Evolutionary conservation across 2,797 vertebrate species (phyloP), one percentile per base, ranked within the genome.

Genomic region (Sebastes cheni): DNA sequence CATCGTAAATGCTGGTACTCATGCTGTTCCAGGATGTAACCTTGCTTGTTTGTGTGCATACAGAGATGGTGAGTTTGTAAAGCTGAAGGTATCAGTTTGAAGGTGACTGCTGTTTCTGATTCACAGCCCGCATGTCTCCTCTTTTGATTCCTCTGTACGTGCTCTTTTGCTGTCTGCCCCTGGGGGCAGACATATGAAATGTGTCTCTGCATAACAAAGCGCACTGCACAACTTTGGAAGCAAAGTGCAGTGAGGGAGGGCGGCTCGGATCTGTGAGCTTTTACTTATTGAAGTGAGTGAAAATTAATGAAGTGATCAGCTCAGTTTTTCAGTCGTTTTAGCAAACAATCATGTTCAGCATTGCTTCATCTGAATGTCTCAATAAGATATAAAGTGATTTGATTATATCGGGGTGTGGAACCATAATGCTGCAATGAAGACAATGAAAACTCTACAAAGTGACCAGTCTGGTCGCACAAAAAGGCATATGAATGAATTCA

Each of bases 71-170:
- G 72, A 81, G 73, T 6, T 52, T 60, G 74, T 46, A 73, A 69
- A 77, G 80, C 62, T 55, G 27, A 78, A 73, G 66, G 72, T 71
- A 66, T 61, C 32, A 42, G 86, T 83, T 77, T 88, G 76, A 90
- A 91, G 88, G 88, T 87, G 84, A 87, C 76, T 85, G 71, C 62
- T 66, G 64, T 80, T 88, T 90, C 75, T 75, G 74, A 89, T 86
- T 86, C 61, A 77, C 3, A 81, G 67, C 30, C 79, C 59, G 61
- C 70, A 16, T 46, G 67, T 69, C 72, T 79, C 55, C 30, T 61
- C 67, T 67, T 80, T 58, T 82, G 83, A 90, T 84, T 82, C 74
- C 61, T 64, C 64, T 59, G 52, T 83, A 71, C 4, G 34, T 71
- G 83, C 69, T 82, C 52, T 52, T 55, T 62, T 25, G 54, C 67